These are phyloP conservation scores for Salmo trutta DNA, from an alignment of 2,797 vertebrate genomes.

Conservation along the genomic window DNA sequence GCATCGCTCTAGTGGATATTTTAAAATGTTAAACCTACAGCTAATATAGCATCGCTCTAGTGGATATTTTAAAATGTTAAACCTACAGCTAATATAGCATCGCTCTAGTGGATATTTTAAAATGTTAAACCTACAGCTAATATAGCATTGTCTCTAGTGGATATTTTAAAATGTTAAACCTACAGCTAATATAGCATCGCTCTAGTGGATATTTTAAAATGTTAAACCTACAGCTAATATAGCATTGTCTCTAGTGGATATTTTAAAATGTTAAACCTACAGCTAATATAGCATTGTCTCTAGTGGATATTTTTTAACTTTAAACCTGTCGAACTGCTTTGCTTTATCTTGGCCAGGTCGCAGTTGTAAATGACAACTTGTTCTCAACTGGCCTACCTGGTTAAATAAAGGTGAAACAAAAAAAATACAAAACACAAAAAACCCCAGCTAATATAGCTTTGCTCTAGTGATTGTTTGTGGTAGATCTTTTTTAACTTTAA, in stretches of 20 bases:
- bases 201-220: slow-evolving; percentile 38
- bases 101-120: slow-evolving; percentile 33
- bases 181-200: slow-evolving; percentile 74
- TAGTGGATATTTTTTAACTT: slow-evolving; percentile 35
- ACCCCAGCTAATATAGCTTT: slow-evolving; percentile 46
- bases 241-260: slow-evolving; percentile 59
- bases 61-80: slow-evolving; percentile 19
- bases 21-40: background rate
- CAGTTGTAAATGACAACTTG: too few relatives aligned
- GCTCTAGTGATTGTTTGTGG: slow-evolving; percentile 52
- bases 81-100: slow-evolving; percentile 71
- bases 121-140: too few relatives aligned
- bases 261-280: too few relatives aligned
- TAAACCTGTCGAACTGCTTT: too few relatives aligned
- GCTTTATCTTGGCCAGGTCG: too few relatives aligned
- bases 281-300: slow-evolving; percentile 15
- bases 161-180: background rate
- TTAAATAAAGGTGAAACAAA: too few relatives aligned
- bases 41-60: slow-evolving; percentile 76
- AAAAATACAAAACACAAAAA: too few relatives aligned
- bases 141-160: slow-evolving; percentile 36
- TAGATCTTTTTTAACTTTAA: background rate
- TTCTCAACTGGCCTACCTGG: too few relatives aligned
- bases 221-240: slow-evolving; percentile 62
- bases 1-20: slow-evolving; percentile 40